Conservation (phyloP, 2,797 vertebrate genomes). For the Crax fasciolata region DNA sequence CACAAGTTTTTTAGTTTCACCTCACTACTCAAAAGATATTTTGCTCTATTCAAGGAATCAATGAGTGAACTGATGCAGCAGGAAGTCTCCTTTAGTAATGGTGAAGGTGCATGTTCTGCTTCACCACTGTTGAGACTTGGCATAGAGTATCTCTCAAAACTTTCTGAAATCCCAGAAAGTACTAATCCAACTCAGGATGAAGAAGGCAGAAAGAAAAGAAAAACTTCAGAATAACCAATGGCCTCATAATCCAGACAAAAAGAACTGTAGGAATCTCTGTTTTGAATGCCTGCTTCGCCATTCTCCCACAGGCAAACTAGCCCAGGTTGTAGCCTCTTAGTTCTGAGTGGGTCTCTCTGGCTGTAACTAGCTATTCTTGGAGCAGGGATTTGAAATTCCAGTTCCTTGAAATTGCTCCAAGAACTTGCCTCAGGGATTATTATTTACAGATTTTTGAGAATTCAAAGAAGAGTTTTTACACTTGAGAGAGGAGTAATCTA, state of each 20-base stretch:
- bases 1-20: slow-evolving; percentile 13
- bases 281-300: neutral
- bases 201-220: neutral
- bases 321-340: neutral
- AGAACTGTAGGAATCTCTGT: neutral
- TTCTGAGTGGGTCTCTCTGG: neutral
- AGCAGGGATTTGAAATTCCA: neutral
- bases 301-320: neutral
- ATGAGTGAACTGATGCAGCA: neutral
- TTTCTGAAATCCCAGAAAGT: neutral
- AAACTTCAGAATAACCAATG: neutral
- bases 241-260: neutral
- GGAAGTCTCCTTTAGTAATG: neutral
- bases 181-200: neutral
- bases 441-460: neutral
- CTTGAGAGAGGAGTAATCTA: neutral
- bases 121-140: neutral
- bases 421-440: neutral
- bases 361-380: neutral
- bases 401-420: neutral
- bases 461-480: neutral
- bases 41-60: neutral
- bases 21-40: neutral
- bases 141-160: neutral
- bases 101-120: neutral